phyloP scores from a whole-genome alignment of 2,113 vertebrate species.

The Prochilodus magdalenae region DNA sequence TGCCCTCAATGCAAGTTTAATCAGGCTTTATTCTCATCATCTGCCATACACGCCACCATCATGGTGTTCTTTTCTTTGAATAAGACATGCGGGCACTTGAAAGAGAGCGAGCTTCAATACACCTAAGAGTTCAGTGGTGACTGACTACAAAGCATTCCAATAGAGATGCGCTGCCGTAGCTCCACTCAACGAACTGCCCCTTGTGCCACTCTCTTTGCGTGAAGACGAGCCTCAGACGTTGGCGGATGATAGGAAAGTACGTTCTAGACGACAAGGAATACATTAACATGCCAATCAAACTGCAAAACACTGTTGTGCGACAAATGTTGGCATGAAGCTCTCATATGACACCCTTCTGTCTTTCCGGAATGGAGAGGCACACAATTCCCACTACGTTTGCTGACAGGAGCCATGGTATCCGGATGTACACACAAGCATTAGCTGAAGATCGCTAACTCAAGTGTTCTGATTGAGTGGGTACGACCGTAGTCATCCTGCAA shows the following conservation, averaged over 20 bases:
- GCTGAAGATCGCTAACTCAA: not conserved
- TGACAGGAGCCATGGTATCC: not conserved
- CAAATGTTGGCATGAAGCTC: not conserved
- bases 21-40: constrained; percentile 29
- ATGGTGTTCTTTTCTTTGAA: not conserved
- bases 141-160: not conserved
- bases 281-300: constrained; percentile 2
- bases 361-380: not conserved
- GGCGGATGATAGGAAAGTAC: not conserved
- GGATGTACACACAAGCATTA: not conserved
- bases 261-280: not conserved
- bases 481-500: not conserved
- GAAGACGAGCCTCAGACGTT: not conserved
- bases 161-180: not conserved
- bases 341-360: not conserved
- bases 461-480: not conserved
- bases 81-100: not conserved
- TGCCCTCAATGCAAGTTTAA: constrained; percentile 11
- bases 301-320: not conserved
- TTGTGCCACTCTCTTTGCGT: not conserved
- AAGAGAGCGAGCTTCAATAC: not conserved
- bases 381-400: not conserved
- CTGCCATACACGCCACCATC: not conserved
- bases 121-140: not conserved
- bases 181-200: not conserved